Evolutionary conservation across 2,888 invertebrate species (phyloP).

Genomic region (Ophioninae sp.): DNA sequence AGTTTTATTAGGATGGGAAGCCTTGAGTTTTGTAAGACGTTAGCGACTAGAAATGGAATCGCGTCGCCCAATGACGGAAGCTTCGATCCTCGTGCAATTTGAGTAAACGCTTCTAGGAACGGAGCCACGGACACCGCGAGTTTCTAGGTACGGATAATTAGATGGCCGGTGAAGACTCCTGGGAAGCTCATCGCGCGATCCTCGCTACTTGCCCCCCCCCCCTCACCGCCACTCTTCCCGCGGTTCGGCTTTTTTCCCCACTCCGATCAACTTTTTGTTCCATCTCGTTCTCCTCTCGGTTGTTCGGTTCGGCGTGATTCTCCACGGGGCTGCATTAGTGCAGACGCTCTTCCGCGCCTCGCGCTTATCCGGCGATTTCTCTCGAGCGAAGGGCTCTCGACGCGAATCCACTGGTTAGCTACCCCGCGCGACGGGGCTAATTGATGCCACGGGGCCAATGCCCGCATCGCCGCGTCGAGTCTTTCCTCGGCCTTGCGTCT

Average conservation of each 20-base stretch:
- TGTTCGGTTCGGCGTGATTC: neutral
- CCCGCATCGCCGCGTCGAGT: too few relatives aligned
- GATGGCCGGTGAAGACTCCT: slow-evolving; percentile 58
- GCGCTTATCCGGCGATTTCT: slow-evolving; percentile 24
- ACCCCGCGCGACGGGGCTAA: too few relatives aligned
- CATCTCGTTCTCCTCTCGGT: neutral
- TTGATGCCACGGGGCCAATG: too few relatives aligned
- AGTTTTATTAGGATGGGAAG: too few relatives aligned
- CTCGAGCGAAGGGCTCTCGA: slow-evolving; percentile 7
- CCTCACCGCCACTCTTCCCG: too few relatives aligned
- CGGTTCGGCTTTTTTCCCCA: neutral
- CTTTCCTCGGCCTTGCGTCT: too few relatives aligned
- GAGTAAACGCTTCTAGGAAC: slow-evolving; percentile 63
- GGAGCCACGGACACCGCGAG: slow-evolving; percentile 44
- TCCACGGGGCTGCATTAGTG: neutral
- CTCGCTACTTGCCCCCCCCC: neutral
- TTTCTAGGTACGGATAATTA: slow-evolving; percentile 65
- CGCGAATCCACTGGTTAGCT: neutral
- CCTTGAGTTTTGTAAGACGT: too few relatives aligned
- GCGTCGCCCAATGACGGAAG: slow-evolving; percentile 9
- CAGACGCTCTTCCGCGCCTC: slow-evolving; percentile 14
- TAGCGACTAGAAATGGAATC: neutral
- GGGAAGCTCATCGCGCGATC: slow-evolving; percentile 43
- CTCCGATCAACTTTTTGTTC: neutral
- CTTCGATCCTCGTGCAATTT: slow-evolving; percentile 62